phyloP scores from a whole-genome alignment of 92 coral and sea anemone species.

The Parazoanthus swiftii region DNA sequence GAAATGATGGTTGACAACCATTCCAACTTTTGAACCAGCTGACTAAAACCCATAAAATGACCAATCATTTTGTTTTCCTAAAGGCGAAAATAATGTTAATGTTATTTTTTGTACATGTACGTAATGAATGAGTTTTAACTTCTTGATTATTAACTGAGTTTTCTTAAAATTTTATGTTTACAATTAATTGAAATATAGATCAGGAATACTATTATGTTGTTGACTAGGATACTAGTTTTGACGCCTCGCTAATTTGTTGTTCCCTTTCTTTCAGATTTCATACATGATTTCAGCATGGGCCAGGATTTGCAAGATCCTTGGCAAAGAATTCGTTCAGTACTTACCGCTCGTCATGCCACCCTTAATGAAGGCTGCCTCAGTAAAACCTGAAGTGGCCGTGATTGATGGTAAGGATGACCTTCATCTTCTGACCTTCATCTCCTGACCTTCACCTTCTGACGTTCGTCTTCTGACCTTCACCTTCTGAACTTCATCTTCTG shows the following conservation, averaged over 20 bases:
- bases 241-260: neutral
- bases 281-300: constrained; percentile 99
- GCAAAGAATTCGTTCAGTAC: constrained; percentile 91
- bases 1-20: too few species aligned
- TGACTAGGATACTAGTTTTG: neutral
- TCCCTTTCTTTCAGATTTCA: constrained; percentile 58
- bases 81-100: too few species aligned
- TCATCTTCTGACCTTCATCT: neutral
- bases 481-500: neutral
- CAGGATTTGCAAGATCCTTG: constrained; percentile 96
- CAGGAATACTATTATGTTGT: too few species aligned
- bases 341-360: constrained; percentile 98
- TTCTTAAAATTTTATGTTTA: too few species aligned
- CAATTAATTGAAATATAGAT: too few species aligned
- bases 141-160: too few species aligned
- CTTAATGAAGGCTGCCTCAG: constrained; percentile 92
- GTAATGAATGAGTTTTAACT: too few species aligned
- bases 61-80: too few species aligned
- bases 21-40: too few species aligned
- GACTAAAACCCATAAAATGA: neutral
- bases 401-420: constrained; percentile 73
- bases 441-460: too few species aligned
- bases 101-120: too few species aligned
- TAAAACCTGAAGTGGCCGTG: constrained; percentile 98
- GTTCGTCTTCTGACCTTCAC: neutral